A percentile compares a stretch with the other conserved stretches of the same genome.
These are phyloP conservation scores for Spatula versicolor DNA, from an alignment of 2,797 vertebrate genomes.

Conservation along the genomic window DNA sequence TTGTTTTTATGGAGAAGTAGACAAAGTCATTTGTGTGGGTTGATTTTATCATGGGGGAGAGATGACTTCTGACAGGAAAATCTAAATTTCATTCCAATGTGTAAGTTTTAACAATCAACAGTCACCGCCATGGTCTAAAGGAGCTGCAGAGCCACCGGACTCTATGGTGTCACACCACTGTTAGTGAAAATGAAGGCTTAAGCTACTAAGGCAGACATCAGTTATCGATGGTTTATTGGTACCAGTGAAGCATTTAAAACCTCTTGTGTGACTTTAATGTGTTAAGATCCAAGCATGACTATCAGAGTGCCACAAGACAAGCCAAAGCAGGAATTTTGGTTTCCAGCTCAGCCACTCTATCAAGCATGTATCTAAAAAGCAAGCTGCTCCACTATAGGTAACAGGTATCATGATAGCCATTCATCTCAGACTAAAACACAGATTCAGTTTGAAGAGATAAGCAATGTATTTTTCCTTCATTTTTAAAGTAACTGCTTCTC, in stretches of 20 bases:
- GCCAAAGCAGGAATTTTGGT: not conserved
- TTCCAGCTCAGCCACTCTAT: not conserved
- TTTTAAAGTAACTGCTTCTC: not conserved
- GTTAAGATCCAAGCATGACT: not conserved
- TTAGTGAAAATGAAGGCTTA: not conserved
- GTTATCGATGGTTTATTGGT: not conserved
- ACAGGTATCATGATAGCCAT: not conserved
- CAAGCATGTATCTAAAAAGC: not conserved
- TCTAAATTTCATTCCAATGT: not conserved
- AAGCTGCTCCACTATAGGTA: not conserved
- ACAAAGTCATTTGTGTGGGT: not conserved
- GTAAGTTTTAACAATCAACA: not conserved
- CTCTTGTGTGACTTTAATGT: not conserved
- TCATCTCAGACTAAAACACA: not conserved
- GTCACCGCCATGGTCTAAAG: not conserved
- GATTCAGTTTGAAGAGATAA: not conserved
- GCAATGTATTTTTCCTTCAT: not conserved
- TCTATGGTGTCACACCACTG: not conserved
- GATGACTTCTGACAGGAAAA: not conserved
- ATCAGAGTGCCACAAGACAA: accelerated
- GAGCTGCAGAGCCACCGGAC: not conserved
- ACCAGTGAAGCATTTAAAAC: not conserved
- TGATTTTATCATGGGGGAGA: not conserved
- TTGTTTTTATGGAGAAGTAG: not conserved
- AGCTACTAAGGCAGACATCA: not conserved